Conservation (phyloP, 2,113 vertebrate genomes). For the Phycodurus eques region DNA sequence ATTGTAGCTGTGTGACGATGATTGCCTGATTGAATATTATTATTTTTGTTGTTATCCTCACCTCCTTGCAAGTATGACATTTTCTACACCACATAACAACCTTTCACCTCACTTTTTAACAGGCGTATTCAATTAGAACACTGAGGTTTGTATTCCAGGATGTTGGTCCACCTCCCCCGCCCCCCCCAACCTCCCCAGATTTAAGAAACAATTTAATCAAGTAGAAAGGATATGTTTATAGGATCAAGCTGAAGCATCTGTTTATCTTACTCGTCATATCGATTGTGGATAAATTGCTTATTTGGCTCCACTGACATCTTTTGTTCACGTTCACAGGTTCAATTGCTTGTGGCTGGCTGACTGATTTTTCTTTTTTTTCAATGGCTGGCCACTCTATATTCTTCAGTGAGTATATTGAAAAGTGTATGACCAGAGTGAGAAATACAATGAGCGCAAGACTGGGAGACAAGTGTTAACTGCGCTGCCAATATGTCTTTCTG, state of each 20-base stretch:
- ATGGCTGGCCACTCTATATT: constrained; percentile 33
- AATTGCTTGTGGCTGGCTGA: constrained; percentile 21
- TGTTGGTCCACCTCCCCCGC: background rate
- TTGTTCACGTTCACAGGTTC: constrained; percentile 16
- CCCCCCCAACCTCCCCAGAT: background rate
- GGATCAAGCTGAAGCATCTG: background rate
- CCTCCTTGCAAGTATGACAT: background rate
- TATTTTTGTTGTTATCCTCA: background rate
- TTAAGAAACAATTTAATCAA: background rate
- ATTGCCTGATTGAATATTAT: too few relatives aligned
- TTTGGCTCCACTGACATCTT: constrained; percentile 15
- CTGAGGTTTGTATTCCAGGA: background rate
- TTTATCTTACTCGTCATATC: constrained; percentile 6
- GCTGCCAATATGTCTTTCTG: constrained; percentile 57
- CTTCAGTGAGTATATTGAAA: constrained; percentile 65
- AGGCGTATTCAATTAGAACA: background rate
- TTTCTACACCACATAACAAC: background rate
- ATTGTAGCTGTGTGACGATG: too few relatives aligned
- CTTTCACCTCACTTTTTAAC: background rate
- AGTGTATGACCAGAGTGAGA: constrained; percentile 36
- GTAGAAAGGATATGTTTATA: background rate
- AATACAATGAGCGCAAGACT: constrained; percentile 20
- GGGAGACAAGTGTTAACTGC: constrained; percentile 47
- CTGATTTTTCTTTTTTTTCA: background rate
- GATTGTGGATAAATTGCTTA: background rate